Evolutionary conservation across 2,797 vertebrate genomes (phyloP), one percentile per base, ranked within the genome.

Genomic region (Myotis vivesi): DNA sequence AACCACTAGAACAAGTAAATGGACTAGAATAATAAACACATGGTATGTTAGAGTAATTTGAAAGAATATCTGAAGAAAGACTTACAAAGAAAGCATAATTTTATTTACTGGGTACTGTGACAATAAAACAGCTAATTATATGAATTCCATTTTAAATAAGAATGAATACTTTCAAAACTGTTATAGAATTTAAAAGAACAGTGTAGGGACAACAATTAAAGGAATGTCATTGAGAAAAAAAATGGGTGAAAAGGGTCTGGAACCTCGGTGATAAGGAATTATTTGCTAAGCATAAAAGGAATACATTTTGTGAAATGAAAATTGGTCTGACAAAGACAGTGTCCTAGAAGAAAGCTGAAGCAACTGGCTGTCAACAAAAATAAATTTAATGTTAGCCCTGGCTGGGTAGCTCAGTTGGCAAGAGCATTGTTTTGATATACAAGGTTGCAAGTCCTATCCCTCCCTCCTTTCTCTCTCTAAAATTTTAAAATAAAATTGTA

Each of bases 21-120:
- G 36, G 46, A 86, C 69, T 85, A 88, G 92, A 87, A 96, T 94
- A 94, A 92, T 69, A 72, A 90, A 81, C 20, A 92, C 46, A 73
- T 6, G 19, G 8, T 49, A 85, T 36, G 16, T 62, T 95, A 64
- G 11, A 92, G 13, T 85, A 46, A 88, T 53, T n/a, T 71, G 49
- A 90, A 94, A 85, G 79, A 72, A 72, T 59, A 92, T 44, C 41
- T 79, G 25, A 87, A 82, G 51, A 66, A 71, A 75, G 15, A 25
- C 10, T 80, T 91, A 44, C 25, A 75, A 95, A 80, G 49, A 79
- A 94, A 36, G 5, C 8, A 81, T 64, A 53, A 73, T 85, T 95
- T 84, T 92, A 91, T 66, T 87, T 91, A 64, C 53, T 68, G 5
- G 71, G 28, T 68, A 57, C 4, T 17, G 9, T 72, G 33, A 95